Base-by-base conservation (phyloP, 2,888 invertebrate species). In the Halictus quadricinctus region DNA sequence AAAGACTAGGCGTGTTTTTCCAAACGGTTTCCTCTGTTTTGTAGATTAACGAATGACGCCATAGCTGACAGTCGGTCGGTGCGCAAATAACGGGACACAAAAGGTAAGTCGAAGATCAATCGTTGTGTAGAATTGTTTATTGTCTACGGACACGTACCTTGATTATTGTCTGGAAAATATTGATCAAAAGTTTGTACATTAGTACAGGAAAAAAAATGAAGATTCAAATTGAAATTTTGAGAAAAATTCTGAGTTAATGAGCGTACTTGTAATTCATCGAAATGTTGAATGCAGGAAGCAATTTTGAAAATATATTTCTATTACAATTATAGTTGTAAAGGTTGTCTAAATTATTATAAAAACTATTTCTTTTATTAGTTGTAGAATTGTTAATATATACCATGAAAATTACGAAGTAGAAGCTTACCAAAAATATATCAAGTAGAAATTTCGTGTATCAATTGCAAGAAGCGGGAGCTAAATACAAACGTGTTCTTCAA, bases 11-110 rank as follows among this genome's bases (percentile, higher is more conserved):
- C 64, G 10, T n/a, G 29, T 36, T 41, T 21, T 70, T 43, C 77
- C 77, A 13, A 83, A 54, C 41, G 43, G 36, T 70, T 60, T 84
- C 73, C 50, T 41, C 18, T 58, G 13, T 76, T 77, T 91, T 91
- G 10, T 88, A 94, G 94, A 93, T 93, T 91, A 91, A 93, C 92
- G 91, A 92, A 94, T 93, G 94, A 93, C 90, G 93, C 93, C 94
- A 91, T 94, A 93, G 92, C 92, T 91, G 92, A 92, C 92, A 90
- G 93, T 91, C 92, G 93, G 91, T 93, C 92, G 93, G 92, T 93
- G 93, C 92, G 91, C 90, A 91, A 89, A 92, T 90, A 93, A 92
- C 91, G 90, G 90, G 88, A 91, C 92, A 92, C 92, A 91, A 90
- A 90, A 92, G 94, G 94, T 94, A 89, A 94, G 93, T 92, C 36